Evolutionary conservation across 2,113 vertebrate species (phyloP).

Genomic region (Notarius quadriscutis): DNA sequence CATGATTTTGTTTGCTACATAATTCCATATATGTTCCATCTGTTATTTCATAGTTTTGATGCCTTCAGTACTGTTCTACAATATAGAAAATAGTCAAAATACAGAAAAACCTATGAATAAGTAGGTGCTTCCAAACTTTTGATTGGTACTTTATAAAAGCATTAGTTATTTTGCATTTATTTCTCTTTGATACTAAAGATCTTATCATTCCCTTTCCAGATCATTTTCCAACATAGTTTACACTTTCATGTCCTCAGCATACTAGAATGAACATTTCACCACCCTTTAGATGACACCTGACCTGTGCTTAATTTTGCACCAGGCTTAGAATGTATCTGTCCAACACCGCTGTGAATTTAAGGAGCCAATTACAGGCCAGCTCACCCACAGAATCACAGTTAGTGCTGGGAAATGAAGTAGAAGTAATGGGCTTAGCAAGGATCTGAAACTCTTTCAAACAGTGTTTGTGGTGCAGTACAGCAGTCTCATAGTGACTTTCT

Average conservation of each 20-base stretch:
- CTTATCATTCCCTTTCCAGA: not conserved
- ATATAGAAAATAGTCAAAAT: too few relatives aligned
- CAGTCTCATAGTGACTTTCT: not conserved
- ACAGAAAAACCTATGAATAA: too few relatives aligned
- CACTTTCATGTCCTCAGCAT: not conserved
- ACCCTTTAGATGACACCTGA: not conserved
- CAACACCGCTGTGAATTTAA: not conserved
- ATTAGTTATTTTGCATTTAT: not conserved
- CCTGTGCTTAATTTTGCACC: not conserved
- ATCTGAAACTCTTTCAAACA: not conserved
- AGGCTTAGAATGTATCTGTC: not conserved
- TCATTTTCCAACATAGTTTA: not conserved
- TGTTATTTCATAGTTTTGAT: too few relatives aligned
- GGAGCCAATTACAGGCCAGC: not conserved
- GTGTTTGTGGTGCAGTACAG: not conserved
- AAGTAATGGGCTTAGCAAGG: not conserved
- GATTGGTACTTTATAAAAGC: not conserved
- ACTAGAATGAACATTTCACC: not conserved
- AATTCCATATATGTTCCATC: too few relatives aligned
- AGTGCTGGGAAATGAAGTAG: not conserved
- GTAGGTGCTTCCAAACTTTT: too few relatives aligned
- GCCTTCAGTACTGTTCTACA: too few relatives aligned
- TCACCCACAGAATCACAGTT: conserved; percentile 8
- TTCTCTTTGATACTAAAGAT: not conserved
- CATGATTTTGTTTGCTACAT: too few relatives aligned